Evolutionary conservation across 2,113 vertebrate species (phyloP).

Genomic region (Neopipo cinnamomea): DNA sequence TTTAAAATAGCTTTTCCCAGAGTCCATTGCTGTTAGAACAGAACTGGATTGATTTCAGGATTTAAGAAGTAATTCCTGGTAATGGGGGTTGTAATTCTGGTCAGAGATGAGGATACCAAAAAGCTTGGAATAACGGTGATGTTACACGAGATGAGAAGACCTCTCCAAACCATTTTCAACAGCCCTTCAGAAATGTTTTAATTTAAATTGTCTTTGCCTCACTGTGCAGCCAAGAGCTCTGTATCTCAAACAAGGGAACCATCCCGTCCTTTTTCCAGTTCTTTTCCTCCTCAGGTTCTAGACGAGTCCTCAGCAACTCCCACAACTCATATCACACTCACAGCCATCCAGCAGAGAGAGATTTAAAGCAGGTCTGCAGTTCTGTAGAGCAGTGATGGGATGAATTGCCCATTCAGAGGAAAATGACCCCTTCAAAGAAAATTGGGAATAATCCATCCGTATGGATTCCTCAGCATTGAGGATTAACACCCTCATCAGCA

Average conservation of each 20-base stretch:
- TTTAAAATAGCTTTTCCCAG: neutral
- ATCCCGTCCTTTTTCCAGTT: neutral
- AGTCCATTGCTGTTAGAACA: neutral
- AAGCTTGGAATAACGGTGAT: neutral
- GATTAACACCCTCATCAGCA: neutral
- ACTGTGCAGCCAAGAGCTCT: neutral
- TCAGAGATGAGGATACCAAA: neutral
- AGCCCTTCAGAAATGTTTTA: neutral
- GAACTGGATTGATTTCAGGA: neutral
- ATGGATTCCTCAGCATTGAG: neutral
- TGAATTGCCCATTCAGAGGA: slow-evolving; percentile 1
- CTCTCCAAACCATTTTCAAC: neutral
- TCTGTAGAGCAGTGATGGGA: neutral
- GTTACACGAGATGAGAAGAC: neutral
- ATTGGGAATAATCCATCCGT: slow-evolving; percentile 19
- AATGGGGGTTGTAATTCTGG: neutral
- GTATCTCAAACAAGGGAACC: neutral
- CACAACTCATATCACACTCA: neutral
- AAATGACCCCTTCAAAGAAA: slow-evolving; percentile 29
- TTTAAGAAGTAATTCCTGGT: neutral
- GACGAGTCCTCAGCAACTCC: neutral
- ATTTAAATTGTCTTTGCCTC: neutral
- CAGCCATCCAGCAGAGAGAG: neutral
- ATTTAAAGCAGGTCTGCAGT: neutral
- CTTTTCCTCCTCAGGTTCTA: neutral